Evolutionary conservation across 53 echinoderm and acorn worm genomes (phyloP).

Genomic region (Arbacia lixula): DNA sequence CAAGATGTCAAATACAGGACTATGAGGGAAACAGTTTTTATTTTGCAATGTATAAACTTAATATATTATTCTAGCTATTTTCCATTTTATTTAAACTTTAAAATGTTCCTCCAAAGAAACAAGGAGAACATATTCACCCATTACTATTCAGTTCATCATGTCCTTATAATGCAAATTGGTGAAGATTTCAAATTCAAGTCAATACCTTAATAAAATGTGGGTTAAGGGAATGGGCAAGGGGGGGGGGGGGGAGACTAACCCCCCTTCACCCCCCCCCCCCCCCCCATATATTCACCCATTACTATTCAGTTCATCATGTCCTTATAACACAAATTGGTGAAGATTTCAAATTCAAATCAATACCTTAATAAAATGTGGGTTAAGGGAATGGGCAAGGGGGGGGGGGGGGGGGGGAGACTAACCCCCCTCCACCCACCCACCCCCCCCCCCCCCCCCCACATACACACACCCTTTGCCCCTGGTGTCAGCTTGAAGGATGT

Average conservation of each 20-base stretch:
- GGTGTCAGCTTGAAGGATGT: slow-evolving; percentile 1
- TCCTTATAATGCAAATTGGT: too few species aligned
- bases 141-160: too few species aligned
- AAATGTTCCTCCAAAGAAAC: too few species aligned
- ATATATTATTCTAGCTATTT: too few species aligned
- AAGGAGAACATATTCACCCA: too few species aligned
- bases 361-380: background rate
- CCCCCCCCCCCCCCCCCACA: background rate
- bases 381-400: background rate
- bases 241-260: background rate
- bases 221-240: background rate
- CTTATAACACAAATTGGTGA: background rate
- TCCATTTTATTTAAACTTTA: too few species aligned
- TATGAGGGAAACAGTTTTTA: too few species aligned
- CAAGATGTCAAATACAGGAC: background rate
- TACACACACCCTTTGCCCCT: background rate
- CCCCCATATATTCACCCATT: too few species aligned
- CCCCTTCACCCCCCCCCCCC: too few species aligned
- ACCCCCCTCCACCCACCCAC: background rate
- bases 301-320: background rate
- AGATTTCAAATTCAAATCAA: background rate
- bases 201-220: background rate
- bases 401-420: background rate
- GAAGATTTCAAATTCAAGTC: background rate
- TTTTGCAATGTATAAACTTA: too few species aligned